Evolutionary conservation across 1,140 invertebrate species (phyloP), one percentile per base, ranked within the genome.

Genomic region (Listronotus oregonensis): DNA sequence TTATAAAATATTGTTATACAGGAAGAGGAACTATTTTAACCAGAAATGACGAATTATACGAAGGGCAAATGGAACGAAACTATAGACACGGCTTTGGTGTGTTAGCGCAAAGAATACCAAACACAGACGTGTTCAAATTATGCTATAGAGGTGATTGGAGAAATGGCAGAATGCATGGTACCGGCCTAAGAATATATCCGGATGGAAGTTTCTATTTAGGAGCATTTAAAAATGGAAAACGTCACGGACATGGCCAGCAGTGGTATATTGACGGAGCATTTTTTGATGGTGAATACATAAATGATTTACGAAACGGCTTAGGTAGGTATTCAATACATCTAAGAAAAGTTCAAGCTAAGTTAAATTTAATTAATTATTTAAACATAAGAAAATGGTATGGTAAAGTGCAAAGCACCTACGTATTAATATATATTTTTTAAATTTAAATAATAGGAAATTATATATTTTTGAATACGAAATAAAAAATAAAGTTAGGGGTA

Each of bases 211-310:
- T 83, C 34, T 89, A 87, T 67, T 80, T 85, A 54, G 90, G 89
- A 7, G 80, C 84, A 55, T 90, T 86, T 81, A 78, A 79, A 44
- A 70, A 73, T 11, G 85, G 86, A 12, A 79, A 83, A 62, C 76
- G 83, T 15, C 77, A 88, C 40, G 89, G 88, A 0, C 86, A 85
- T 67, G 90, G 89, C 5, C 80, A 82, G 60, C 82, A 86, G 77
- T 87, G 85, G 85, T 82, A 84, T 64, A 55, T 66, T 0, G 75
- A 85, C 69, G 81, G 82, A 0, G 80, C 80, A 5, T 84, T 81
- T 67, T 87, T 86, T 60, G 81, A 83, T 27, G 86, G 86, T 8
- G 81, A 67, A 79, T 86, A 75, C 78, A 82, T 65, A 67, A 85
- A 66, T 52, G 77, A 77, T 71, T 66, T 74, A 63, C 27, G 68